Evolutionary conservation across 2,113 vertebrate genomes (phyloP), one percentile per base, ranked within the genome.

Genomic region (Recurvirostra avosetta): DNA sequence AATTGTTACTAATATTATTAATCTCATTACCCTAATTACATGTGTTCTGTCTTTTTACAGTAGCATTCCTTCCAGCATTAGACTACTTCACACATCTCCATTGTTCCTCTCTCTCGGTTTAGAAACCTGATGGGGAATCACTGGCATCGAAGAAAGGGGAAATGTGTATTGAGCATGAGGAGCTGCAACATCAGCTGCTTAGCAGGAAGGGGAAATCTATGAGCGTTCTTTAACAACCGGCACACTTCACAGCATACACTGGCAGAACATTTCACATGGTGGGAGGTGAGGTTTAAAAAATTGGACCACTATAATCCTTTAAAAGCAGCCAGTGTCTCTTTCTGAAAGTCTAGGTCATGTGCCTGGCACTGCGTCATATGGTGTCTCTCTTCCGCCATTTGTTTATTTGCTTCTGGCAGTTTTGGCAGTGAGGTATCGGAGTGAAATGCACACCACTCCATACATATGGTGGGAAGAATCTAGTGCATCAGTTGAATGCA

Each of bases 391-490:
- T 97, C 96, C 92, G 63, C 94, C 96, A 97, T 98, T 96, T 98
- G 97, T 96, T 97, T 98, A 97, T 97, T 97, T 95, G 97, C 98
- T 98, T 97, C 96, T 97, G 97, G 98, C 97, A 98, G 95, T 97
- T 96, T 93, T 98, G 98, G 98, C 98, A 98, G 96, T 90, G 94
- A 95, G 89, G 85, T 92, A 95, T 94, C 78, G 2, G 88, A 98
- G 97, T 97, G 97, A 98, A 98, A 98, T 98, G 98, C 97, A 97
- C 97, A 97, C 97, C 97, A 80, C 92, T 96, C 94, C 94, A 95
- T 97, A 97, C 96, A 98, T 98, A 98, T 98, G 98, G 98, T 97
- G 96, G 97, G 91, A 97, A 97, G 97, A 98, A 93, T 95, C 98
- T 97, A 97, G 97, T 96, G 96, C 97, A 97, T 97, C 97, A 96